These are phyloP conservation scores for Stenchaetothrips biformis DNA, from an alignment of 2,888 invertebrate genomes.

Conservation along the genomic window DNA sequence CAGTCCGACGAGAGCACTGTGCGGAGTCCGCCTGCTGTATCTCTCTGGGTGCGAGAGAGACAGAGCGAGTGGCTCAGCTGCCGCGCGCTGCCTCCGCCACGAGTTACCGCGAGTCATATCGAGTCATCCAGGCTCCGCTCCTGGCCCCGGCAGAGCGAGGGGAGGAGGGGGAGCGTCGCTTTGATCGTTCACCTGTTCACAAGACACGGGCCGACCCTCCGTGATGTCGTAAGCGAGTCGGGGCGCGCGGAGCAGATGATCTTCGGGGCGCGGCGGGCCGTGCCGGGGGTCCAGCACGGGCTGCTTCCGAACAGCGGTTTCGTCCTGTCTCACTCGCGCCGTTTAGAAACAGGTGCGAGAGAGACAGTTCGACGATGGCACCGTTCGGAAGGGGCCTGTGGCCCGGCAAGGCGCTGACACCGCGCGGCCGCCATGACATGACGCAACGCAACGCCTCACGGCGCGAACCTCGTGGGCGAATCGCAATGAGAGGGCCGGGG, in stretches of 20 bases:
- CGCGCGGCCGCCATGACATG: no score
- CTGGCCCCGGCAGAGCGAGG: not conserved
- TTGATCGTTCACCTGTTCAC: not conserved
- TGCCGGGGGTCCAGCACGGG: constrained; percentile 36
- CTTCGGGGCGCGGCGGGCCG: not conserved
- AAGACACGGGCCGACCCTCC: not conserved
- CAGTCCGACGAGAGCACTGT: no score
- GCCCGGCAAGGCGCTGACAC: no score
- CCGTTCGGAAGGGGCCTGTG: no score
- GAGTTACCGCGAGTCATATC: not conserved
- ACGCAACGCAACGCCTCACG: no score
- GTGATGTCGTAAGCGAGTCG: not conserved
- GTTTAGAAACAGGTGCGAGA: no score
- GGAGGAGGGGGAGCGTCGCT: not conserved
- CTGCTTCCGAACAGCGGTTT: no score
- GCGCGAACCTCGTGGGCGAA: no score
- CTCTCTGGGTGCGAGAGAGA: not conserved
- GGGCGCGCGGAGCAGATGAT: not conserved
- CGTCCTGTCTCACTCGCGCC: no score
- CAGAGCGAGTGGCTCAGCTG: not conserved
- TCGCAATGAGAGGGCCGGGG: no score
- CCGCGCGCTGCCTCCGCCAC: not conserved
- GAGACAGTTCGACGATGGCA: no score
- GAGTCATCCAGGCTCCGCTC: not conserved
- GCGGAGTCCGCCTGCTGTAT: no score